Percentiles rank a stretch among this genome's conserved stretches.
Conservation (phyloP, 2,113 vertebrate species). For the Apaloderma vittatum region DNA sequence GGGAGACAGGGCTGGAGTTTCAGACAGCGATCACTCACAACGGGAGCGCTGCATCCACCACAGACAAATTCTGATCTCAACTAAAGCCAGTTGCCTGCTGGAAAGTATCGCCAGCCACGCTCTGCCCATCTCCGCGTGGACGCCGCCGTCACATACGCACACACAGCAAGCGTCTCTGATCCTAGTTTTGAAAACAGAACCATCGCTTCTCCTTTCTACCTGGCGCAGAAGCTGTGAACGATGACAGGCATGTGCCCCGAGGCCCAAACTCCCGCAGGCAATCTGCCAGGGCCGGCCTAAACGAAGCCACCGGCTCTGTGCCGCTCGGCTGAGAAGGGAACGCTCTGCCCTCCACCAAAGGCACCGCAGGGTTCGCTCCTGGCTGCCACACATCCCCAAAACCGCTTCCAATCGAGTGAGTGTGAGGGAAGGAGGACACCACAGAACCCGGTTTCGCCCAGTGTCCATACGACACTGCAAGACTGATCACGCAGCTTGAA, state of each 20-base stretch:
- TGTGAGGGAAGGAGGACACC: background rate
- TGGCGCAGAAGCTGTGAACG: background rate
- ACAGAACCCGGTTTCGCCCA: background rate
- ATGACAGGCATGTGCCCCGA: accelerated
- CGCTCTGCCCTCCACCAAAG: background rate
- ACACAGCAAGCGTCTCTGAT: background rate
- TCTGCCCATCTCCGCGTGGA: background rate
- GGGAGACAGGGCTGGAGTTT: constrained; percentile 22
- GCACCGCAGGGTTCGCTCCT: background rate
- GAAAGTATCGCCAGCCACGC: background rate
- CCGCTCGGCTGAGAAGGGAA: background rate
- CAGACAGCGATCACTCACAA: background rate
- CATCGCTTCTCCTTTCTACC: background rate
- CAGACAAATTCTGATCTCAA: background rate
- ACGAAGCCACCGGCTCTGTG: background rate
- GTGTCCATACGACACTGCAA: background rate
- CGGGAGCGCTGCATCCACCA: background rate
- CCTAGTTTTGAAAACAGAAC: background rate
- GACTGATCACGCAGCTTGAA: background rate
- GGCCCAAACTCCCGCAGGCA: background rate
- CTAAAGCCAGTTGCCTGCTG: background rate
- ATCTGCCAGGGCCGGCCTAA: background rate
- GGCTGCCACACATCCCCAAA: background rate
- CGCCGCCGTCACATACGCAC: too few relatives aligned
- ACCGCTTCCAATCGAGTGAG: background rate